Percentiles rank a stretch among this genome's conserved stretches.
These are phyloP conservation scores for Eublepharis macularius DNA, from an alignment of 2,113 vertebrate genomes.

Conservation along the genomic window DNA sequence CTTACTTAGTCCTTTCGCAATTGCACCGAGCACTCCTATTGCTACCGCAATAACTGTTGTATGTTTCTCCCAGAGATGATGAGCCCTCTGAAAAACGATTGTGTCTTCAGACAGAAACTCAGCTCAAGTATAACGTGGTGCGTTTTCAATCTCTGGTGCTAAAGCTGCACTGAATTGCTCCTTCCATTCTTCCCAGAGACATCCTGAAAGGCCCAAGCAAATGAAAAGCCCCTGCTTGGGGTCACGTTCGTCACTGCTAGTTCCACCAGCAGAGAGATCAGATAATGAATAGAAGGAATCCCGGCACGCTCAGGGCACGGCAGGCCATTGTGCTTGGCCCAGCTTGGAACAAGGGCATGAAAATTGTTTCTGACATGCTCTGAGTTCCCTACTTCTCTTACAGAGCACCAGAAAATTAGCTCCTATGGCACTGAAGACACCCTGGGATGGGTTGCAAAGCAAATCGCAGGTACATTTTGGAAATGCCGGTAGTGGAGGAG, in stretches of 20 bases:
- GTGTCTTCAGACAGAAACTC: too few species aligned
- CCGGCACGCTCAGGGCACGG: background rate
- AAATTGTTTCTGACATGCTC: background rate
- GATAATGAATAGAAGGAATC: background rate
- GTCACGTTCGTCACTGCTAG: background rate
- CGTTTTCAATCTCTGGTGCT: background rate
- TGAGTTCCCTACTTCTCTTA: too few species aligned
- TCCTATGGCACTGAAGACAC: background rate
- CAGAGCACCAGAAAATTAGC: too few species aligned
- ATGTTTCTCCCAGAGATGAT: too few species aligned
- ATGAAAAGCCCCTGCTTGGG: rapidly evolving
- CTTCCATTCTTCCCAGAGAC: rapidly evolving
- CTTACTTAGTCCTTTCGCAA: too few species aligned
- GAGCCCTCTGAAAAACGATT: background rate
- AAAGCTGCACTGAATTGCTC: background rate
- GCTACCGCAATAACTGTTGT: too few species aligned
- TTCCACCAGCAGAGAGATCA: background rate
- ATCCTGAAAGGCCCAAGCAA: background rate
- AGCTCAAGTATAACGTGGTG: too few species aligned
- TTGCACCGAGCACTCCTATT: too few species aligned
- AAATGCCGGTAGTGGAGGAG: too few species aligned
- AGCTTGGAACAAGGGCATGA: too few species aligned
- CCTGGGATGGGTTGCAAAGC: background rate
- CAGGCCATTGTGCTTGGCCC: background rate
- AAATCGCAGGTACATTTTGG: background rate